Base-by-base conservation (phyloP, 2,888 invertebrate genomes). In the Hofmannophila pseudospretella region DNA sequence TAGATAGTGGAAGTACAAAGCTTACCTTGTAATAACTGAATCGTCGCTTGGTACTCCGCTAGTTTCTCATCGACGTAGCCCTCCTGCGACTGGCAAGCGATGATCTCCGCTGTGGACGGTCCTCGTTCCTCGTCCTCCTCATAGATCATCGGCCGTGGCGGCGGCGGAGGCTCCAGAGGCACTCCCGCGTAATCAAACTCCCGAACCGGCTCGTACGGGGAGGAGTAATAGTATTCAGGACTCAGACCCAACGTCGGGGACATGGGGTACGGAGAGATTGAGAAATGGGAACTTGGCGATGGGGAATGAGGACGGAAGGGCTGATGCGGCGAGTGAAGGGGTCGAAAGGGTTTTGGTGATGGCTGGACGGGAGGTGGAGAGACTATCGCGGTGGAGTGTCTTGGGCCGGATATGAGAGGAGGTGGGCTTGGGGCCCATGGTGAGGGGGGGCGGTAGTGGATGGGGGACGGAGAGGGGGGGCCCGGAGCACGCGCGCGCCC, bases 41-140 rank as follows among this genome's bases (percentile, higher is more conserved):
- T 97, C 20, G 96, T 96, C 47, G 94, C 93, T 80, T 96, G 96
- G 75, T 96, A 97, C 85, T 97, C 96, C 34, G 96, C 95, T 61
- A 97, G 89, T 76, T 95, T 95, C 81, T 97, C 97, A 71, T 97
- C 97, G 49, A 97, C 92, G 75, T 96, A 97, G 81, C 96, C 96
- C 79, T 97, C 96, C 85, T 97, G 96, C 42, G 95, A 95, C 82
- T 97, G 97, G 72, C 93, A 94, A 45, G 96, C 96, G 58, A 96
- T 96, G 58, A 96, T 96, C 78, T 96, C 96, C 31, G 96, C 96
- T 10, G 96, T 96, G 41, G 95, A 94, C 7, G 94, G 94, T 29
- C 95, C 94, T 52, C 92, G 89, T 49, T 93, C 92, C 66, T 93
- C 93, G 39, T 93, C 93, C 61, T 90, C 90, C 49, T 90, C 88